Evolutionary conservation across 1,140 invertebrate genomes (phyloP), one percentile per base, ranked within the genome.

Genomic region (Ooceraea biroi): DNA sequence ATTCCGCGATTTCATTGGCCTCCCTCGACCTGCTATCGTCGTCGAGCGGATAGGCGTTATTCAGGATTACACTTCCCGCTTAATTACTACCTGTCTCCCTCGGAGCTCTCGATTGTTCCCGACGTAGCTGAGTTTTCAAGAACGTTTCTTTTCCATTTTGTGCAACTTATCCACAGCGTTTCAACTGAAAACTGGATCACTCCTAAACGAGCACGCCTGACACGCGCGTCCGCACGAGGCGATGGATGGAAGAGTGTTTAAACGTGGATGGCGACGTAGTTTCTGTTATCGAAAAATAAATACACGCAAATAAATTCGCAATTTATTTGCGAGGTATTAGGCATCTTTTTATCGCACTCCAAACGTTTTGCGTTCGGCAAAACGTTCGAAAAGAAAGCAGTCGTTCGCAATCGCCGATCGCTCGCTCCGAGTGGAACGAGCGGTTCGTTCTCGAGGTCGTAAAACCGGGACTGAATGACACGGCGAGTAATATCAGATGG

Each of bases 381-480:
- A n/a, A n/a, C n/a, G n/a, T n/a, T n/a, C n/a, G n/a, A n/a, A n/a
- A n/a, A n/a, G n/a, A n/a, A n/a, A n/a, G n/a, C n/a, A n/a, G n/a
- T n/a, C n/a, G n/a, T n/a, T n/a, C n/a, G n/a, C n/a, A n/a, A n/a
- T n/a, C n/a, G n/a, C n/a, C 36, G 36, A 7, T 36, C 36, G 36
- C 7, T 36, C 36, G 36, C 41, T 22, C 63, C 12, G 27, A 8
- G 25, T 44, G 55, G 14, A 84, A 80, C 73, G 46, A 22, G 25
- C 8, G 12, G 48, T 25, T 25, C 30, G 12, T 82, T 84, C 82
- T 84, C 57, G 84, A 88, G 80, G 55, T 90, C 83, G 80, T 84
- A 89, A 90, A 88, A 85, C 82, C 77, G 84, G 58, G 71, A 66
- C 86, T 85, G 86, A 89, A 88, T 89, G 90, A 91, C 89, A 89